Conservation (phyloP, 2,888 invertebrate genomes). For the Loripinus fragilis region DNA sequence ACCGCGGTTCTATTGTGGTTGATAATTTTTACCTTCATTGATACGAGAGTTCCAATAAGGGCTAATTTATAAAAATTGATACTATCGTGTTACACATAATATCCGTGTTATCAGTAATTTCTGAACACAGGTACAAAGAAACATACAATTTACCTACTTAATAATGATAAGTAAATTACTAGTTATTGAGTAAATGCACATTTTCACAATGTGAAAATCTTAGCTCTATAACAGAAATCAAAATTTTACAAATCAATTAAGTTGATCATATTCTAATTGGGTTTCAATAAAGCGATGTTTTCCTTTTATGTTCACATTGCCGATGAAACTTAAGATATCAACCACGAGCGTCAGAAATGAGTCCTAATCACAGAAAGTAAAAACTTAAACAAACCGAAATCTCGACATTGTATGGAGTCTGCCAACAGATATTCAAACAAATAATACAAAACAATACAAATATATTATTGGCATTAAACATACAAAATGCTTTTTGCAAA, state of each 20-base stretch:
- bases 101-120: slow-evolving; percentile 40
- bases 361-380: no score
- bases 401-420: no score
- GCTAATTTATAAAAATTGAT: slow-evolving; percentile 46
- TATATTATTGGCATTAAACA: no score
- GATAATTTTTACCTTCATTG: slow-evolving; percentile 16
- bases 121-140: slow-evolving; percentile 44
- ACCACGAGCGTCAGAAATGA: no score
- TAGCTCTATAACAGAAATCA: not conserved
- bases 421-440: no score
- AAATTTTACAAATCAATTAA: slow-evolving; percentile 12
- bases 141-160: slow-evolving; percentile 60
- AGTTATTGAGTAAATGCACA: slow-evolving; percentile 31
- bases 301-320: not conserved
- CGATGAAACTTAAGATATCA: not conserved
- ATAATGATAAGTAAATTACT: slow-evolving; percentile 56
- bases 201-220: slow-evolving; percentile 4
- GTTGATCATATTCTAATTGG: not conserved
- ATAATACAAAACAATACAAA: no score
- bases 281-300: not conserved
- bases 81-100: slow-evolving; percentile 53
- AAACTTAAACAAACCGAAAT: no score
- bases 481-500: no score
- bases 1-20: not conserved
- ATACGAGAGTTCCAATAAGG: slow-evolving; percentile 18